Conservation (phyloP, 2,113 vertebrate species). For the Lathamus discolor region DNA sequence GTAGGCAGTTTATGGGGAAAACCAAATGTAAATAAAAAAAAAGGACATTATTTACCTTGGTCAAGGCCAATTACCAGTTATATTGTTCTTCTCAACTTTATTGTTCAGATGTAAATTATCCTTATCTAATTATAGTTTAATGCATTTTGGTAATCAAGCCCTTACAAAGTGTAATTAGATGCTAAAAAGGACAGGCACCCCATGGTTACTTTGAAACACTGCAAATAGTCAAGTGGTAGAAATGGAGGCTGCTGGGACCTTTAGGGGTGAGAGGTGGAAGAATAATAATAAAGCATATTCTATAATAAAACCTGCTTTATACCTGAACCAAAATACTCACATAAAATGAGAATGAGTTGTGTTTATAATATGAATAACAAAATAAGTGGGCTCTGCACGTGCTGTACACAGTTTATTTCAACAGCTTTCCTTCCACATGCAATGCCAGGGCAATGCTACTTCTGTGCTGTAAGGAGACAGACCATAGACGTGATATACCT, state of each 20-base stretch:
- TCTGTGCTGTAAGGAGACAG: accelerated
- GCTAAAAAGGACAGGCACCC: conserved; percentile 59
- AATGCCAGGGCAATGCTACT: not conserved
- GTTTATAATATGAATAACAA: not conserved
- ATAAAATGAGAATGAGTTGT: not conserved
- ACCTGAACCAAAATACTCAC: not conserved
- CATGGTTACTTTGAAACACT: conserved; percentile 22
- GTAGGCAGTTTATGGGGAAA: conserved; percentile 81
- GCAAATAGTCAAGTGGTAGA: not conserved
- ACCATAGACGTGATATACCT: not conserved
- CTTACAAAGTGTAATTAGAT: conserved; percentile 69
- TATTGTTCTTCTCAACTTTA: conserved; percentile 77
- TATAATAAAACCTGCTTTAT: not conserved
- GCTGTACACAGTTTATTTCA: not conserved
- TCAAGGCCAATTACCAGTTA: conserved; percentile 79
- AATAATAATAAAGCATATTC: not conserved
- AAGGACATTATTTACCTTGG: conserved; percentile 79
- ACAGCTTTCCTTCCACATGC: not conserved
- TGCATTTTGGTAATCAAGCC: conserved; percentile 73
- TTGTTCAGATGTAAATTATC: conserved; percentile 72
- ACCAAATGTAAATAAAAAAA: conserved; percentile 83
- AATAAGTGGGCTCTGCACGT: not conserved
- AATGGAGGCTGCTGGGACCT: not conserved
- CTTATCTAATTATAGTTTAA: conserved; percentile 79
- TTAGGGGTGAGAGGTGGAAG: not conserved